phyloP scores from a whole-genome alignment of 2,113 vertebrate species.

The Gasterosteus nipponicus region DNA sequence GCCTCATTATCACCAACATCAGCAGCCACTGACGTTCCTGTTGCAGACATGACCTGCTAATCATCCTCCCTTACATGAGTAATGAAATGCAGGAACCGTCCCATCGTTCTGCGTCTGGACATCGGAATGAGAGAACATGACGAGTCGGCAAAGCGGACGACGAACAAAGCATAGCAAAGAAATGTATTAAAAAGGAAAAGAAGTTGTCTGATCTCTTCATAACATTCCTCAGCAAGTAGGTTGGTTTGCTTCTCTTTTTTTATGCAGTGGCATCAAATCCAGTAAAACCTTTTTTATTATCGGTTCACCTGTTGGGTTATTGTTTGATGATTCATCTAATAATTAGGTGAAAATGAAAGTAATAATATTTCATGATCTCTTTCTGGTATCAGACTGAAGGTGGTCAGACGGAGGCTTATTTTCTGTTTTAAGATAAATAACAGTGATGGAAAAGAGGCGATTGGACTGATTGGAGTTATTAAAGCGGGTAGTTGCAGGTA shows the following conservation, averaged over 20 bases:
- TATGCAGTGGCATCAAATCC: too few relatives aligned
- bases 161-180: not conserved
- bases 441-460: too few relatives aligned
- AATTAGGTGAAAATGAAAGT: not conserved
- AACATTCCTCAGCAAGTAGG: not conserved
- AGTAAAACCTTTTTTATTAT: not conserved
- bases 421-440: too few relatives aligned
- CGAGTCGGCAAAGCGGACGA: not conserved
- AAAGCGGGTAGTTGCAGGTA: too few relatives aligned
- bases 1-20: slow-evolving; percentile 11
- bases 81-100: slow-evolving; percentile 16
- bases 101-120: not conserved
- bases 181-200: not conserved
- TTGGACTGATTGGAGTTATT: too few relatives aligned
- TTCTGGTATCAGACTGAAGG: not conserved
- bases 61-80: slow-evolving; percentile 42
- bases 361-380: not conserved
- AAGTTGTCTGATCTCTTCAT: not conserved
- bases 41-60: slow-evolving; percentile 43
- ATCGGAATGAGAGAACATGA: not conserved
- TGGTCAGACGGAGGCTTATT: not conserved
- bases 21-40: slow-evolving; percentile 32
- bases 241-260: not conserved
- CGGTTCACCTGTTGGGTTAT: not conserved
- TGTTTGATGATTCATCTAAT: not conserved